Base-by-base conservation (phyloP, 2,888 invertebrate species). In the Netelia virgata region DNA sequence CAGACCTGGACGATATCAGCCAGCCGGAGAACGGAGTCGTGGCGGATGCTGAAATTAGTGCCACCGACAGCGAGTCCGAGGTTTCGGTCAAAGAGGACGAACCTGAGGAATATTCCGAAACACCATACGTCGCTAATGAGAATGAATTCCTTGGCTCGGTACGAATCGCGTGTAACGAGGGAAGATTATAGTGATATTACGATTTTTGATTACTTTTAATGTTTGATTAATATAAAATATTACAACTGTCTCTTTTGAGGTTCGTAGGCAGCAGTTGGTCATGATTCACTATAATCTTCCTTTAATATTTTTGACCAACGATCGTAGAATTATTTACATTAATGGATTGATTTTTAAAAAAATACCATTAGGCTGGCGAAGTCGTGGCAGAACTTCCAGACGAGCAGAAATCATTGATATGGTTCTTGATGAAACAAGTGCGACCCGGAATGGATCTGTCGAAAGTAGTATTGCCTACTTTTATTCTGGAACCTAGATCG, bases 381-480 rank as follows among this genome's bases (percentile, higher is more conserved):
- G 96, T 98, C 91, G 97, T 98, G 1, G 97, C 98, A 91, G 98
- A 98, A 92, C 96, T 99, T 23, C 97, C 97, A 0, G 98, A 99
- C 80, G 98, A 99, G 93, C 98, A 99, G 94, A 98, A 98, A 94
- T 98, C 98, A 18, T 95, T 99, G 61, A 97, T 99, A 89, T 99
- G 99, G 98, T 97, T 97, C 92, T 95, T 99, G 55, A 95, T 99
- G 90, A 99, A 99, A 94, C 99, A 99, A 95, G 98, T 98, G 50
- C 95, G 98, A 16, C 98, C 98, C 0, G 99, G 99, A 68, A 99
- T 99, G 99, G 99, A 99, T 94, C 94, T 99, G 43, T 97, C 97
- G 85, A 97, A 97, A 95, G 97, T 99, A 63, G 98, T 98, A 14
- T 94, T 99, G 87, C 98, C 98, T 0, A 98, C 98, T 0, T 98